These are phyloP conservation scores for Bombyx huttoni DNA, from an alignment of 2,888 invertebrate species.

Conservation along the genomic window DNA sequence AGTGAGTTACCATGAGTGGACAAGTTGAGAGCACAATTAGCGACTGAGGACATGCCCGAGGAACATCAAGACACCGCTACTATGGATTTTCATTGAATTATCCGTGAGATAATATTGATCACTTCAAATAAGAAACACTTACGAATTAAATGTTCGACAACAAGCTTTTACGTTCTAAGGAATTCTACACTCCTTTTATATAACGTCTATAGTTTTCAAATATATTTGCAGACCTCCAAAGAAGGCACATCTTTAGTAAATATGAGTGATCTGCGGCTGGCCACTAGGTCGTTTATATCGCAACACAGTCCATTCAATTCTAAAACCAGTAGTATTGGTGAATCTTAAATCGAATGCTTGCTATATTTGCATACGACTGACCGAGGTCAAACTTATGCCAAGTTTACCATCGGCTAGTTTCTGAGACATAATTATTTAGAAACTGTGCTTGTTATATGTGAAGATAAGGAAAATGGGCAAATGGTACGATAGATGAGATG, in stretches of 20 bases:
- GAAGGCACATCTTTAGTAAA: too few species aligned
- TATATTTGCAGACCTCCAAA: too few species aligned
- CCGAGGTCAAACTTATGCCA: not conserved
- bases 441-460: not conserved
- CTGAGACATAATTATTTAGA: not conserved
- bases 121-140: too few species aligned
- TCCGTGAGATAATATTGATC: too few species aligned
- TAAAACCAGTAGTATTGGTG: not conserved
- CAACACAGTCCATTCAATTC: not conserved
- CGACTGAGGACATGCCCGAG: slow-evolving; percentile 9
- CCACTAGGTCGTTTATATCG: not conserved
- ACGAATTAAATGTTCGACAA: too few species aligned
- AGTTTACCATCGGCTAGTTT: not conserved
- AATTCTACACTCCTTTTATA: too few species aligned
- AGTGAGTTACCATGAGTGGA: slow-evolving; percentile 11
- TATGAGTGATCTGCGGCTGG: too few species aligned
- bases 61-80: not conserved
- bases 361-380: not conserved
- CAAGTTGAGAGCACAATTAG: slow-evolving; percentile 25
- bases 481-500: too few species aligned
- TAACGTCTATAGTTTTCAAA: too few species aligned
- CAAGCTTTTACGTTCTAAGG: too few species aligned
- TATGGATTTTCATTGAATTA: not conserved
- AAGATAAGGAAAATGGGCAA: not conserved
- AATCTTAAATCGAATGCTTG: not conserved